Conservation (phyloP, 2,888 invertebrate species). For the Zootermopsis nevadensis region DNA sequence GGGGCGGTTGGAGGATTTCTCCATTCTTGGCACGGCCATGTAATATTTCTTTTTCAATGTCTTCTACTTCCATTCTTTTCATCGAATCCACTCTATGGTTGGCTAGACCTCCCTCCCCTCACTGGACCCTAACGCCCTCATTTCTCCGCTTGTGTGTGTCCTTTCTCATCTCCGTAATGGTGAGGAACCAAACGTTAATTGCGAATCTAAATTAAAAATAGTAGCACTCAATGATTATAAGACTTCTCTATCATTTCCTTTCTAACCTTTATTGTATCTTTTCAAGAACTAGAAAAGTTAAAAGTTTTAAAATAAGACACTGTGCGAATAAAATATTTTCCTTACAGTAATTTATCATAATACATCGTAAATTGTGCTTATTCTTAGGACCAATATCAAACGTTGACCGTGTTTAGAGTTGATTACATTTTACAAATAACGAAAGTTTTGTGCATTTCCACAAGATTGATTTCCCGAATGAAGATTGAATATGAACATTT, state of each 20-base stretch:
- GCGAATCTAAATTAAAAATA: constrained; percentile 53
- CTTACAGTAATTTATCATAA: background rate
- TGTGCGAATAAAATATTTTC: background rate
- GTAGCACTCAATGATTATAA: constrained; percentile 50
- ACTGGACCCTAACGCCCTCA: constrained; percentile 49
- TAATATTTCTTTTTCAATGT: constrained; percentile 49
- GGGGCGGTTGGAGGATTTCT: background rate
- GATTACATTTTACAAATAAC: too few relatives aligned
- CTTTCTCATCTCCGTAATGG: constrained; percentile 46
- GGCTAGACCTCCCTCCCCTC: constrained; percentile 55
- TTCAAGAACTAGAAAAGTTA: background rate
- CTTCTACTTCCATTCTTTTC: constrained; percentile 47
- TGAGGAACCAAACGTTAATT: constrained; percentile 52
- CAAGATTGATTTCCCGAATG: too few relatives aligned
- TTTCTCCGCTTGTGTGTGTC: constrained; percentile 51
- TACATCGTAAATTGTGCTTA: background rate
- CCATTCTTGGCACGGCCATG: constrained; percentile 51
- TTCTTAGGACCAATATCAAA: background rate
- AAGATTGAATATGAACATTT: too few relatives aligned
- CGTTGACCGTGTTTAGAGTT: too few relatives aligned
- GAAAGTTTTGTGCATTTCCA: too few relatives aligned
- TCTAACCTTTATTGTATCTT: background rate
- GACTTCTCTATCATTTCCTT: constrained; percentile 3
- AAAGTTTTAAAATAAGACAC: background rate
- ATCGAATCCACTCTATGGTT: constrained; percentile 29